Evolutionary conservation across 1,140 invertebrate genomes (phyloP), one percentile per base, ranked within the genome.

Genomic region (Melipona quadrifasciata): DNA sequence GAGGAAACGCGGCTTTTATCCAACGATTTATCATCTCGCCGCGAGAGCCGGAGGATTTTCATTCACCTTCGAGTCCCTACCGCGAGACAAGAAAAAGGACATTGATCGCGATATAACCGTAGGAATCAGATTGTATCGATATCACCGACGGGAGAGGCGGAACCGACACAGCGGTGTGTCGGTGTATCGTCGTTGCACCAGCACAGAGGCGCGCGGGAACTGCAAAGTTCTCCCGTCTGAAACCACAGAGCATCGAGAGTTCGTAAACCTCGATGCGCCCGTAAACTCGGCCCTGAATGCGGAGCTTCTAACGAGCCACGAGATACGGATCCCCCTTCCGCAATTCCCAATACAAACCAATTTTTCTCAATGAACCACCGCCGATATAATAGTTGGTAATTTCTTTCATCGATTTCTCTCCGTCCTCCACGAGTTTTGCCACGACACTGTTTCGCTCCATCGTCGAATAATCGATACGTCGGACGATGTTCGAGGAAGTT

Each of bases 221-320:
- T 75, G 71, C 27, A 57, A 75, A 82, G 31, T 82, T 65, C 58
- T 72, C 27, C 12, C 61, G 70, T 80, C 51, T 68, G n/a, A 53
- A 80, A 51, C 21, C 68, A 3, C 68, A 53, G 39, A 47, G 51
- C 51, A 51, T 67, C 31, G 72, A 82, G 61, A 82, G 72, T 82
- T 82, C 72, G 80, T 82, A 82, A 82, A 82, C 72, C 72, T 76
- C 80, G 61, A 82, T 75, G 72, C 31, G 72, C 51, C 8, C 80
- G 72, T 82, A 76, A 82, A 82, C 79, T 80, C 79, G 79, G 68
- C 68, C 68, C 58, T 78, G 74, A 83, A 83, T 71, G 53, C 74
- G 34, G 27, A 57, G 34, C 82, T 58, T 65, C 73, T 67, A 82
- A 82, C 73, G 64, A 82, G 73, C 61, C 72, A 65, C 80, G 71